These are phyloP conservation scores for Silurus lanzhouensis DNA, from an alignment of 2,797 vertebrate genomes.

Conservation along the genomic window DNA sequence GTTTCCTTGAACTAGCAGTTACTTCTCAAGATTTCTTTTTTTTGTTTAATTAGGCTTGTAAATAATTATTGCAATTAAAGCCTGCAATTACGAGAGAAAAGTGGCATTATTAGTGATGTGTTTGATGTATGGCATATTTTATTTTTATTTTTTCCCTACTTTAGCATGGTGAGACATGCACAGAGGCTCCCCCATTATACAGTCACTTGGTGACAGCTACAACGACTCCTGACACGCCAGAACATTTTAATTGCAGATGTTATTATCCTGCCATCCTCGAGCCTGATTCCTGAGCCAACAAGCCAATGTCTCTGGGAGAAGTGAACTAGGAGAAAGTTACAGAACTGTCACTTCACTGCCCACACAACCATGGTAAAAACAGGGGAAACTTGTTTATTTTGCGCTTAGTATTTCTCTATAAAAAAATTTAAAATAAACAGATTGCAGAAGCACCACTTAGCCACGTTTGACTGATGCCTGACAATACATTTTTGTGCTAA, in stretches of 20 bases:
- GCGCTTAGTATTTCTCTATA: background rate
- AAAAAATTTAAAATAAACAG: background rate
- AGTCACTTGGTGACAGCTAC: constrained; percentile 56
- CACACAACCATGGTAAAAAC: constrained; percentile 34
- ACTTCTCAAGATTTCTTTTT: constrained; percentile 69
- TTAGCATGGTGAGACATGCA: constrained; percentile 67
- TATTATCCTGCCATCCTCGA: constrained; percentile 54
- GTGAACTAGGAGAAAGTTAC: constrained; percentile 43
- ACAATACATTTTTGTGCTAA: constrained; percentile 18
- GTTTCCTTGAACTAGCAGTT: constrained; percentile 71
- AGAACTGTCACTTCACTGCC: constrained; percentile 31
- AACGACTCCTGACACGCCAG: constrained; percentile 57
- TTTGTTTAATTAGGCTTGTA: constrained; percentile 83
- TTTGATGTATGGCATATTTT: constrained; percentile 71
- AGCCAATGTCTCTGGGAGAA: constrained; percentile 40
- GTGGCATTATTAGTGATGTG: constrained; percentile 75
- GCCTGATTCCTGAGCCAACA: constrained; percentile 48
- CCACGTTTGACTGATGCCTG: constrained; percentile 47
- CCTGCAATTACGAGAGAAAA: constrained; percentile 79
- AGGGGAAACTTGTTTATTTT: constrained; percentile 40
- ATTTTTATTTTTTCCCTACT: constrained; percentile 51
- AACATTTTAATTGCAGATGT: constrained; percentile 61
- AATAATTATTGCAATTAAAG: constrained; percentile 87
- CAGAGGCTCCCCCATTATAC: constrained; percentile 59
- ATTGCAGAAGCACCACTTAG: constrained; percentile 26